Conservation (phyloP, 2,113 vertebrate genomes). For the Grantiella picta region DNA sequence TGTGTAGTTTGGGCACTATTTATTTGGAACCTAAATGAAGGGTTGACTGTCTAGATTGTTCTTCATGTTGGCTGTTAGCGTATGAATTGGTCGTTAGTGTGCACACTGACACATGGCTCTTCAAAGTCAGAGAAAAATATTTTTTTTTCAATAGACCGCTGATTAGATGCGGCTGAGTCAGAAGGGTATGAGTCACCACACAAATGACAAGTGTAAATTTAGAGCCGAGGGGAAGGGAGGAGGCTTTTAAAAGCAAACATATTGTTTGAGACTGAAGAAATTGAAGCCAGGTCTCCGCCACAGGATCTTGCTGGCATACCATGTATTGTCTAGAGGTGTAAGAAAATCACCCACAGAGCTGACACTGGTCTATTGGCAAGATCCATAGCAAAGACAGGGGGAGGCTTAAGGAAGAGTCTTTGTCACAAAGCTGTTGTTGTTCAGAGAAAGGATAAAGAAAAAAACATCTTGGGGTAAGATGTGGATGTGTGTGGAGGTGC, state of each 20-base stretch:
- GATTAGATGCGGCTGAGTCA: slow-evolving; percentile 61
- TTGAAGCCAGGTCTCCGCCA: slow-evolving; percentile 2
- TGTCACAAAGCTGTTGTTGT: neutral
- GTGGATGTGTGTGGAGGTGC: fast-evolving
- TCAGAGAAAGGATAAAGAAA: neutral
- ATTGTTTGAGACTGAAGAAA: slow-evolving; percentile 26
- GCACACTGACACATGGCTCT: slow-evolving; percentile 37
- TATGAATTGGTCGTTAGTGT: slow-evolving; percentile 24
- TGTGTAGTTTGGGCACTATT: neutral
- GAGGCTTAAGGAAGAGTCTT: neutral
- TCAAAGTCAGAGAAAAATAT: slow-evolving; percentile 35
- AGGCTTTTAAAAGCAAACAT: slow-evolving; percentile 43
- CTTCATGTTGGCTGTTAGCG: neutral
- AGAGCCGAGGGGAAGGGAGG: slow-evolving; percentile 31
- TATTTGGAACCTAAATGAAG: neutral
- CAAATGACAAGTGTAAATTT: slow-evolving; percentile 59
- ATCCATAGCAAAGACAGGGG: neutral
- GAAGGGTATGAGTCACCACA: slow-evolving; percentile 61
- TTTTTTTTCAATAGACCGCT: slow-evolving; percentile 59
- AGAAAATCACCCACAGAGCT: slow-evolving; percentile 28
- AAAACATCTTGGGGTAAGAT: neutral
- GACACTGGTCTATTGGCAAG: slow-evolving; percentile 5
- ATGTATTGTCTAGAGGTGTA: slow-evolving; percentile 23
- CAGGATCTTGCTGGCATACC: slow-evolving; percentile 27
- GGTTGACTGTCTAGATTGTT: neutral